Conservation (phyloP, 2,888 invertebrate species). For the Nebria salina region DNA sequence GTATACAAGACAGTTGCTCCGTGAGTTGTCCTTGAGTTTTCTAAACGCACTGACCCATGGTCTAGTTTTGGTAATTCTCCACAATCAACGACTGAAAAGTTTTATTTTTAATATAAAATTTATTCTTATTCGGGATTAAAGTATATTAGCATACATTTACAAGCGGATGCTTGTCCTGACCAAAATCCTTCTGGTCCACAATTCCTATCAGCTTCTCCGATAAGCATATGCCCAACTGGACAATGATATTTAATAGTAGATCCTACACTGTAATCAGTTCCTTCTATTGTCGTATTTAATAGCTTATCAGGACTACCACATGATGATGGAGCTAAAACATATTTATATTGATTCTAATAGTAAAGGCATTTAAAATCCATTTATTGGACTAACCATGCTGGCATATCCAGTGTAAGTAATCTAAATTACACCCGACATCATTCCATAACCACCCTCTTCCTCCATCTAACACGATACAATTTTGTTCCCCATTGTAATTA, state of each 20-base stretch:
- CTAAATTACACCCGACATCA: conserved; percentile 92
- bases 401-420: conserved; percentile 93
- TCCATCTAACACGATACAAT: conserved; percentile 93
- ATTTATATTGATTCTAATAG: conserved; percentile 30
- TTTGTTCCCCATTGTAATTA: conserved; percentile 95
- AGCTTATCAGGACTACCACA: conserved; percentile 90
- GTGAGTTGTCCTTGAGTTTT: conserved; percentile 79
- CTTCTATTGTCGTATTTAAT: conserved; percentile 83
- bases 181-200: conserved; percentile 83
- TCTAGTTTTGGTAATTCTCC: conserved; percentile 74
- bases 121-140: neutral
- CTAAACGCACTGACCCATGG: conserved; percentile 75
- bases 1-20: conserved; percentile 80
- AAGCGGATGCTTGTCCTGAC: conserved; percentile 83
- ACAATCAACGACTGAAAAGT: conserved; percentile 81
- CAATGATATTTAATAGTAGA: conserved; percentile 79
- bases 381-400: conserved; percentile 78
- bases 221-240: conserved; percentile 82
- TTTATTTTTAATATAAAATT: neutral
- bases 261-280: conserved; percentile 75
- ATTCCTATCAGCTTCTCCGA: conserved; percentile 74
- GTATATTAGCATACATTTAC: conserved; percentile 77
- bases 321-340: conserved; percentile 75
- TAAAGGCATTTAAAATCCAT: conserved; percentile 19
- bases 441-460: conserved; percentile 93